Conservation (phyloP, 2,888 invertebrate species). For the Melangyna quadrimaculata region DNA sequence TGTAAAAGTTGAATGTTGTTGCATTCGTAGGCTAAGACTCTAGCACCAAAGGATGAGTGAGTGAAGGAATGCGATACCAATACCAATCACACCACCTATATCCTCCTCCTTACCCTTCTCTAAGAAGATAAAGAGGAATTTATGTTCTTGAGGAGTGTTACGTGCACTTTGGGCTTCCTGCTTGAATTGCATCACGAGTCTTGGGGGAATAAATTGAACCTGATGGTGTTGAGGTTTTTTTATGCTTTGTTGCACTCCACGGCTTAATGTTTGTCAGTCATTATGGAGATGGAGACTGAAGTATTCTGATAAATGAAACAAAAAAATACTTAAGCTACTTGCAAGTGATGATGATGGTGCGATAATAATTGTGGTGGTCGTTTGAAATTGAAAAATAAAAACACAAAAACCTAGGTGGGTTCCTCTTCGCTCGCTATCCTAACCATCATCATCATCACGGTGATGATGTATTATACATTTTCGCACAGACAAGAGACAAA, state of each 20-base stretch:
- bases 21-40: constrained; percentile 38
- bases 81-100: background rate
- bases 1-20: constrained; percentile 70
- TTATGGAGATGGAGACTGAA: background rate
- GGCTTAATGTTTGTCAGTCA: constrained; percentile 12
- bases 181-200: constrained; percentile 65
- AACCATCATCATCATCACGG: background rate
- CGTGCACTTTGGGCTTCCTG: constrained; percentile 68
- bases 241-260: constrained; percentile 23
- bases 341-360: constrained; percentile 40
- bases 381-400: constrained; percentile 43
- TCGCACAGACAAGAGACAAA: too few relatives aligned
- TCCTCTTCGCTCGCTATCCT: background rate
- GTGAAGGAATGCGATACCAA: constrained; percentile 14
- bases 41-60: constrained; percentile 20
- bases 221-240: constrained; percentile 23
- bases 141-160: constrained; percentile 64
- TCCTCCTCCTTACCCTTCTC: background rate
- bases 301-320: constrained; percentile 34
- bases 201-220: constrained; percentile 28
- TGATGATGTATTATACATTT: constrained; percentile 47
- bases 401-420: background rate
- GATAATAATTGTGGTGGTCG: constrained; percentile 43
- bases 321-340: constrained; percentile 21
- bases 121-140: constrained; percentile 50